Evolutionary conservation across 2,797 vertebrate genomes (phyloP), one percentile per base, ranked within the genome.

Genomic region (Buceros bicornis): DNA sequence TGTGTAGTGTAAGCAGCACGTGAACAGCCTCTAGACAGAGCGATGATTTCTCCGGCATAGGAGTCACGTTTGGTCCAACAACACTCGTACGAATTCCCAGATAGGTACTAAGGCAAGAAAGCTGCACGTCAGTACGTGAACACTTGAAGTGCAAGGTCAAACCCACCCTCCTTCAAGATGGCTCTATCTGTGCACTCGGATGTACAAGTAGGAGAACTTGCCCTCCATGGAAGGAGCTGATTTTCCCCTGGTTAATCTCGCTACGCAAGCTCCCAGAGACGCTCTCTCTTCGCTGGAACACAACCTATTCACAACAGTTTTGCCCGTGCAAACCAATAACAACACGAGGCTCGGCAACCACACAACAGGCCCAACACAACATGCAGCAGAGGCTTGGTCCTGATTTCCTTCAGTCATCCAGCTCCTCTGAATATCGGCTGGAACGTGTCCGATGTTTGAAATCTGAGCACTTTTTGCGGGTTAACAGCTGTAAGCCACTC

Each of bases 1-100:
- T 1, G 8, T 7, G 3, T 8, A 18, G 43, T 0, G 0, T 13
- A 45, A 71, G 50, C 31, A 70, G 53, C 28, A 8, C 17, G 3
- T 8, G n/a, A 13, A 51, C 1, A 64, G 69, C 15, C 54, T 61
- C 54, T 45, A 7, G 61, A 17, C 16, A 31, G 18, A 40, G 13
- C 4, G 48, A 6, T 25, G 3, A 20, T 40, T 67, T 31, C 25
- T 42, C 26, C 24, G 20, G 13, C 0, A 6, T 3, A 24, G 13
- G 16, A 77, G 47, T 26, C 26, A 10, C 0, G 0, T 11, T 21
- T 21, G 91, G 33, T 5, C 43, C 65, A 73, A 4, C 13, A 28
- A 3, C 11, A 22, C 3, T 11, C 31, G 22, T 2, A 15, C 13
- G 3, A 76, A 65, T 26, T 35, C 62, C 16, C 61, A 33, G 3